Conservation (phyloP, 2,113 vertebrate species). For the Crypturellus undulatus region DNA sequence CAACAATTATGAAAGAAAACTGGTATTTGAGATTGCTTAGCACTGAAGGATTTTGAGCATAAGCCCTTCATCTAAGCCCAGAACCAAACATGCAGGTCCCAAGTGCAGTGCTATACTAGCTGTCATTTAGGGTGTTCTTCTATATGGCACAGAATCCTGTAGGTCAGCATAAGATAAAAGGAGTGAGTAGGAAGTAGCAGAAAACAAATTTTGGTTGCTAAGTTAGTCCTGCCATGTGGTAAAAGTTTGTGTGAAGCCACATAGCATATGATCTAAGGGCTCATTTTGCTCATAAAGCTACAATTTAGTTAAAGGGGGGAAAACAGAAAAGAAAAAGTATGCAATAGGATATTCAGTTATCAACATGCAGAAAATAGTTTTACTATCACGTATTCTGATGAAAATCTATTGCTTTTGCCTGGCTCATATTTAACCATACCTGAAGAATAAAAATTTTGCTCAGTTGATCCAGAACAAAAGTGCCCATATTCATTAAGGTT, state of each 20-base stretch:
- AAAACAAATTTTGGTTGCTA: constrained; percentile 8
- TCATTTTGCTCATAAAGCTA: background rate
- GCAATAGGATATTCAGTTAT: background rate
- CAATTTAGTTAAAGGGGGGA: background rate
- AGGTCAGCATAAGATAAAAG: constrained; percentile 1
- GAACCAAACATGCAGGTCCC: background rate
- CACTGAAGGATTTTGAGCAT: background rate
- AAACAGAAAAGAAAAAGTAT: background rate
- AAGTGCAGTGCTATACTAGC: background rate
- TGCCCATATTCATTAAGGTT: background rate
- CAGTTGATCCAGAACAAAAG: background rate
- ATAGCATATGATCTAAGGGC: background rate
- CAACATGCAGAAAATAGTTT: background rate
- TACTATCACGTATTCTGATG: accelerated
- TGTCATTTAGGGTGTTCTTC: background rate
- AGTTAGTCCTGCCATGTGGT: background rate
- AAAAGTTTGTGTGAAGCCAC: background rate
- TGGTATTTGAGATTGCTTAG: background rate
- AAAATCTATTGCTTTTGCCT: background rate
- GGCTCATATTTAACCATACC: background rate
- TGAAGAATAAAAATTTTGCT: background rate
- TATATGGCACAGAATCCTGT: background rate
- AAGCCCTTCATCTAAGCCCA: background rate
- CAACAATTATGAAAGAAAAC: background rate
- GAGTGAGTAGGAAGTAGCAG: background rate